Evolutionary conservation across 2,113 vertebrate species (phyloP).

Genomic region (Cyphomyrus discorhynchus): DNA sequence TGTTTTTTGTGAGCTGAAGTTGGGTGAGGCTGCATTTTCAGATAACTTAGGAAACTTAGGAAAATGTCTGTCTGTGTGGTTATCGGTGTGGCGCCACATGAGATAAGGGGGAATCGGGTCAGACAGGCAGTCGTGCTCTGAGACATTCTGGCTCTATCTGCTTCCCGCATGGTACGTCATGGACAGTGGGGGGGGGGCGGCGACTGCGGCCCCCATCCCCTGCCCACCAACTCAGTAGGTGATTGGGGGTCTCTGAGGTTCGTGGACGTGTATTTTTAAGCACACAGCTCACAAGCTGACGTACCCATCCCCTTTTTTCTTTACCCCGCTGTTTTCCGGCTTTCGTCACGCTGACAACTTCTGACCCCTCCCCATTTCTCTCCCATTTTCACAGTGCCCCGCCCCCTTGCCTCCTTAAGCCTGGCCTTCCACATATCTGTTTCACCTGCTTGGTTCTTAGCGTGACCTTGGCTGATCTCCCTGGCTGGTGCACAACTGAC

Average conservation of each 20-base stretch:
- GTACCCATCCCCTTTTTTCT: not conserved
- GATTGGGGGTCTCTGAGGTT: not conserved
- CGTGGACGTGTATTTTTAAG: not conserved
- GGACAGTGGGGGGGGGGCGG: not conserved
- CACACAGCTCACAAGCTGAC: not conserved
- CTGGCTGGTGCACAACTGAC: not conserved
- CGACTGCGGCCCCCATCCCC: not conserved
- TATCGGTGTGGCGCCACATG: not conserved
- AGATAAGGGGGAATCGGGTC: not conserved
- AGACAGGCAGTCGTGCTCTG: not conserved
- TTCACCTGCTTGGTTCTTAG: not conserved
- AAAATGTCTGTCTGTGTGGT: not conserved
- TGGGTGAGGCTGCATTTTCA: not conserved
- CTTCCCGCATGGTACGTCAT: not conserved
- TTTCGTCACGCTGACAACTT: not conserved
- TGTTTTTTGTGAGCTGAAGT: not conserved
- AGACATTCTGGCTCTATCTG: not conserved
- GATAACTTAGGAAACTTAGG: not conserved
- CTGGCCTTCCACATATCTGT: not conserved
- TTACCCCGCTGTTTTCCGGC: not conserved
- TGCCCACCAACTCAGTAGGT: not conserved
- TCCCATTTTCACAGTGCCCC: not conserved
- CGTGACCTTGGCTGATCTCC: not conserved
- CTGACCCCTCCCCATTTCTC: not conserved
- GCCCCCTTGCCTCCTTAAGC: not conserved